These are phyloP conservation scores for Lycaon pictus DNA, from an alignment of 2,113 vertebrate genomes.

Conservation along the genomic window DNA sequence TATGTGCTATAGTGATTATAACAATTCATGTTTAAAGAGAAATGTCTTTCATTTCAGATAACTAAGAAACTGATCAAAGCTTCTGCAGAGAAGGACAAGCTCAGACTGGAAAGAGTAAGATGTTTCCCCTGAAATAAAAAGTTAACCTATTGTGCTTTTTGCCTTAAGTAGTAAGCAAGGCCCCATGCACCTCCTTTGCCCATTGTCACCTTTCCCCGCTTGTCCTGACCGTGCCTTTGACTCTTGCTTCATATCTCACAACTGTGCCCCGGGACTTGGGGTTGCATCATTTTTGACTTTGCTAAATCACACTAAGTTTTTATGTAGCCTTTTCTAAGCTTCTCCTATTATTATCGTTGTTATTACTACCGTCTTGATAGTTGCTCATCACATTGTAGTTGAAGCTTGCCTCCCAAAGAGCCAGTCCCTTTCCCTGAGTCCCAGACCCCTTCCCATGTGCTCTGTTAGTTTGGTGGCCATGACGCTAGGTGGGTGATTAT, in stretches of 20 bases:
- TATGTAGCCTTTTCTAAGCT: background rate
- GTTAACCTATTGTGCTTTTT: constrained; percentile 45
- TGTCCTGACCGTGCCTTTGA: background rate
- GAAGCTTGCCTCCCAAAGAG: background rate
- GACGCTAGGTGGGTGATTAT: background rate
- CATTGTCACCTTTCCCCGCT: background rate
- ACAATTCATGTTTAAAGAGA: background rate
- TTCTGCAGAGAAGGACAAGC: constrained; percentile 87
- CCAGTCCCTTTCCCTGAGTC: background rate
- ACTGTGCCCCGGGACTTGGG: background rate
- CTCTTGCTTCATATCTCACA: background rate
- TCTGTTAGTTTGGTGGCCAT: background rate
- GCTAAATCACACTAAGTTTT: background rate
- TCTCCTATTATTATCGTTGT: background rate
- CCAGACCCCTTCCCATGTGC: background rate
- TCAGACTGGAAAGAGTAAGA: constrained; percentile 87
- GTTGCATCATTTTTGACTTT: background rate
- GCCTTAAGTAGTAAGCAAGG: background rate
- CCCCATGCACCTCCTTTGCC: background rate
- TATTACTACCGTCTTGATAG: no score
- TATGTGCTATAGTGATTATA: background rate
- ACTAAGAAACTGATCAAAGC: constrained; percentile 80
- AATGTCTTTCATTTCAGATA: constrained; percentile 83
- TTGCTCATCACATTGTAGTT: background rate
- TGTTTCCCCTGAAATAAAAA: constrained; percentile 15